Evolutionary conservation across 2,888 invertebrate genomes (phyloP).

Genomic region (Malthinus flaveolus): DNA sequence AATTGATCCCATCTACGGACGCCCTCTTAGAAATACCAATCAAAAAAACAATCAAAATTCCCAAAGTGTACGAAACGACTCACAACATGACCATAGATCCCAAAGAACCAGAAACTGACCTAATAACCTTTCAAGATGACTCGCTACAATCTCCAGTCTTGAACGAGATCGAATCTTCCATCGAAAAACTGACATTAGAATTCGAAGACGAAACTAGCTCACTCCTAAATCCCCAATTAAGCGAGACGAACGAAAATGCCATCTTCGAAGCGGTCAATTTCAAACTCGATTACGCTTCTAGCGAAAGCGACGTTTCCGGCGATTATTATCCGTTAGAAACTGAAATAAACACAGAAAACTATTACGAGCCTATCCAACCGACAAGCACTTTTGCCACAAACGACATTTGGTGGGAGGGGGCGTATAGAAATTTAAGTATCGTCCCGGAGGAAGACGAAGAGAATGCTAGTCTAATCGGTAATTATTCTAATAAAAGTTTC

Average conservation of each 20-base stretch:
- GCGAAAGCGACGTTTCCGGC: slow-evolving; percentile 41
- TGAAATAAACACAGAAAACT: slow-evolving; percentile 38
- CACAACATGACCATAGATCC: slow-evolving; percentile 43
- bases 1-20: slow-evolving; percentile 49
- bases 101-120: slow-evolving; percentile 16
- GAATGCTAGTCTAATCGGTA: slow-evolving; percentile 43
- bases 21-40: slow-evolving; percentile 53
- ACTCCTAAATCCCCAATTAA: slow-evolving; percentile 29
- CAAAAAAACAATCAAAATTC: slow-evolving; percentile 44
- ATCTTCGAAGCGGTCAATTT: slow-evolving; percentile 36
- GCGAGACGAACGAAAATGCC: slow-evolving; percentile 34
- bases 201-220: slow-evolving; percentile 35
- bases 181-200: neutral
- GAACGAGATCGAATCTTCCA: neutral
- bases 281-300: slow-evolving; percentile 40
- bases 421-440: slow-evolving; percentile 52
- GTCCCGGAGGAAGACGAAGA: slow-evolving; percentile 56
- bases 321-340: slow-evolving; percentile 37
- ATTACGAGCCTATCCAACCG: slow-evolving; percentile 47
- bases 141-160: neutral
- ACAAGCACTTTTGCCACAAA: neutral
- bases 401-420: slow-evolving; percentile 54
- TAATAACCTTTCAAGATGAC: neutral
- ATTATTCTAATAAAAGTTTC: slow-evolving; percentile 37
- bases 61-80: slow-evolving; percentile 46